Evolutionary conservation across 2,888 invertebrate genomes (phyloP), one percentile per base, ranked within the genome.

Genomic region (Sarcophaga carnaria): DNA sequence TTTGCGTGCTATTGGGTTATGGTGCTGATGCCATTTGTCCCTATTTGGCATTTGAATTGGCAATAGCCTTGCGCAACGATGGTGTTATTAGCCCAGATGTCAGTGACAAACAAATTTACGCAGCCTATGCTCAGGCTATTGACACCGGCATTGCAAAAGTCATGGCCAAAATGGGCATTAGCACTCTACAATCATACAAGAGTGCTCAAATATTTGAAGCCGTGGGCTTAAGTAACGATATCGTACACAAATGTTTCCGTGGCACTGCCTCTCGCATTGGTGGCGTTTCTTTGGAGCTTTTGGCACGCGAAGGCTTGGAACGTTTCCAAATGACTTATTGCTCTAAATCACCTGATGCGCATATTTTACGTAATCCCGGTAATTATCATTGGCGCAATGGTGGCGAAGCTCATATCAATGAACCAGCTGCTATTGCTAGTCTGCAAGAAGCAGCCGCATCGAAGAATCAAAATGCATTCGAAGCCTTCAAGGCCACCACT

Each of bases 131-230:
- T 64, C 96, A 97, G 89, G 98, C 99, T 63, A 96, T 97, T 92
- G 98, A 98, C 91, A 96, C 98, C 1, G 99, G 99, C 74, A 96
- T 97, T 89, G 96, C 97, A 74, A 98, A 98, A 94, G 98, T 95
- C 0, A 99, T 99, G 99, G 99, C 99, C 6, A 99, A 99, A 94
- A 99, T 99, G 99, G 99, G 99, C 82, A 99, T 99, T 92, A 99
- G 98, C 82, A 99, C 99, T 0, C 94, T 99, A 63, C 99, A 99
- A 93, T 99, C 99, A 0, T 99, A 99, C 94, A 99, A 99, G 94
- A 98, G 99, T 88, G 99, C 99, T 0, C 99, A 99, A 94, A 99
- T 99, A 90, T 99, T 99, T 92, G 99, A 99, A 94, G 99, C 99
- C 0, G 99, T 99, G 12, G 99, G 99, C 0, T 94, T 99, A 70